Conservation (phyloP, 37 sponge, comb jelly and placozoan species). For the Chondrilla cf. caribensis region DNA sequence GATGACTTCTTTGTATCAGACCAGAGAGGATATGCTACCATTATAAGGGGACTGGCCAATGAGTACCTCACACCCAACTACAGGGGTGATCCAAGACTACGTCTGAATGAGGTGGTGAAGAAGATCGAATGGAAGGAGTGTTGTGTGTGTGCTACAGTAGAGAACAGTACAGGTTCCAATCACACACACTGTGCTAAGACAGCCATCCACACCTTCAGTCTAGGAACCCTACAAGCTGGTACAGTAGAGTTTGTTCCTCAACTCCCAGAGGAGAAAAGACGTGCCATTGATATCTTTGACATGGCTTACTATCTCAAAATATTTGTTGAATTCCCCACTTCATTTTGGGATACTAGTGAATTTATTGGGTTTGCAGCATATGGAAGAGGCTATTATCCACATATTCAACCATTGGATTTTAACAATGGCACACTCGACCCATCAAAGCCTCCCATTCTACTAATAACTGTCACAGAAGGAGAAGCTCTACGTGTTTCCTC, state of each 20-base stretch:
- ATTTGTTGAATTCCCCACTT: conserved; percentile 14
- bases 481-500: background rate
- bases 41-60: conserved; percentile 9
- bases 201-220: conserved; percentile 22
- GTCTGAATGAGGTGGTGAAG: conserved; percentile 24
- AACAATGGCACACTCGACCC: background rate
- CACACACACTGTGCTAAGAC: conserved; percentile 2
- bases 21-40: background rate
- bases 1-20: conserved; percentile 20
- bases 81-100: conserved; percentile 4
- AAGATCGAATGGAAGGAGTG: conserved; percentile 4
- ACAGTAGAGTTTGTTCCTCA: conserved; percentile 4
- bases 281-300: conserved; percentile 14
- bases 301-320: conserved; percentile 12
- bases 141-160: conserved; percentile 5
- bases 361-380: background rate
- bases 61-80: background rate
- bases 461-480: background rate
- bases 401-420: background rate
- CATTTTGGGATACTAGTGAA: background rate
- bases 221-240: conserved; percentile 5
- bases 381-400: conserved; percentile 21
- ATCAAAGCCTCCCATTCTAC: background rate
- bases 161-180: background rate
- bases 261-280: conserved; percentile 11